A percentile compares a stretch with the other conserved stretches of the same genome.
Evolutionary conservation across 2,888 invertebrate genomes (phyloP).

Genomic region (Sisyra nigra): DNA sequence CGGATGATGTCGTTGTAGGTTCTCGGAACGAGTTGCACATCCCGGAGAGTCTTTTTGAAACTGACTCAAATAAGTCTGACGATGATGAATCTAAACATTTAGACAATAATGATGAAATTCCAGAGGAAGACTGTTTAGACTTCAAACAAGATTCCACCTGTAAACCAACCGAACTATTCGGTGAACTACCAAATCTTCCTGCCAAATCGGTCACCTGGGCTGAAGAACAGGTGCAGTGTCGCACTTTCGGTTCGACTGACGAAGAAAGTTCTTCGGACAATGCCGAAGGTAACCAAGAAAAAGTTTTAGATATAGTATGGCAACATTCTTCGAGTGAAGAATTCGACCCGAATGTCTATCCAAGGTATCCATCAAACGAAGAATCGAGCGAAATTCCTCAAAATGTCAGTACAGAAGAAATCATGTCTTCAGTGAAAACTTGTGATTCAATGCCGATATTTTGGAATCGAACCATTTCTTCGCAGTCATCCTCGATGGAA

Average conservation of each 20-base stretch:
- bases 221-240: constrained; percentile 23
- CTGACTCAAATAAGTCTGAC: constrained; percentile 5
- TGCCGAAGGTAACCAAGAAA: constrained; percentile 1
- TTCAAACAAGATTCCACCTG: no score
- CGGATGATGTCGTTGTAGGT: constrained; percentile 3
- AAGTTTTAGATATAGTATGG: neutral
- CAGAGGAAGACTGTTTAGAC: no score
- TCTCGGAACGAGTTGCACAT: constrained; percentile 1
- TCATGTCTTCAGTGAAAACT: neutral
- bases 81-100: constrained; percentile 10
- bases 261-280: constrained; percentile 18
- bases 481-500: neutral
- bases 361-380: neutral
- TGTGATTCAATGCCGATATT: neutral
- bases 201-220: constrained; percentile 14
- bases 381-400: no score
- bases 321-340: constrained; percentile 1
- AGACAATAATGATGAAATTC: constrained; percentile 11
- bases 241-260: constrained; percentile 22
- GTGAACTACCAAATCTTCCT: no score
- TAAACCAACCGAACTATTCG: no score
- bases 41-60: constrained; percentile 4
- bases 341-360: neutral
- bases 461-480: neutral
- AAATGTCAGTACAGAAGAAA: neutral